Evolutionary conservation across 2,113 vertebrate genomes (phyloP).

Genomic region (Cyanoderma ruficeps): DNA sequence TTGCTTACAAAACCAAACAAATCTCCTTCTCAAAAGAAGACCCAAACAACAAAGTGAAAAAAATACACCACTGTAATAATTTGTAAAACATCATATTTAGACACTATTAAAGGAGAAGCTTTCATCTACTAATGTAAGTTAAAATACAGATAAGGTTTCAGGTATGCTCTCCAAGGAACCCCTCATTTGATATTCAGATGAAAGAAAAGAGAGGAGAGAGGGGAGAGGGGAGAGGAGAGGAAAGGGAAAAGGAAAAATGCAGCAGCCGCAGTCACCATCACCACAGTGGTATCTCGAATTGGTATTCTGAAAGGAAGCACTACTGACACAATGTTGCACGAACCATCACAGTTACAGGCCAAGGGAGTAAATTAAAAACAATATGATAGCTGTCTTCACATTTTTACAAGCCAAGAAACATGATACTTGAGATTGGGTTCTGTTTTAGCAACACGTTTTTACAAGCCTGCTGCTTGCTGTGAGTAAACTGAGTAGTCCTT

Average conservation of each 20-base stretch:
- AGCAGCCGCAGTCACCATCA: neutral
- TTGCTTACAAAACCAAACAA: neutral
- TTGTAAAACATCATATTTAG: neutral
- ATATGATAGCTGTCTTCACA: constrained; percentile 58
- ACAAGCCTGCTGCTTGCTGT: constrained; percentile 30
- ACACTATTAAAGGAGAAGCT: neutral
- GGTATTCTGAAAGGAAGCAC: constrained; percentile 44
- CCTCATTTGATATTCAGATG: neutral
- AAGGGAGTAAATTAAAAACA: constrained; percentile 68
- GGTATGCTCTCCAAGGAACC: neutral
- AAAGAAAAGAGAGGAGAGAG: neutral
- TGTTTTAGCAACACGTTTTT: constrained; percentile 39
- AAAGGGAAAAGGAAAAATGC: neutral
- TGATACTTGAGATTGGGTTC: constrained; percentile 41
- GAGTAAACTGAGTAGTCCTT: neutral
- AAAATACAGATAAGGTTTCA: neutral
- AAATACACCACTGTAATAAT: neutral
- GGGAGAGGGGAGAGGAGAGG: no score
- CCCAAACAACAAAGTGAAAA: neutral
- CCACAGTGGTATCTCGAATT: neutral
- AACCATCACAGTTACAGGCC: constrained; percentile 24
- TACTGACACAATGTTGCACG: constrained; percentile 24
- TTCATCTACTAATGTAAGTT: neutral
- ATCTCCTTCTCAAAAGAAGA: neutral
- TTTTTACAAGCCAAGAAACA: constrained; percentile 69